Conservation (phyloP, 2,113 vertebrate species). For the Myanophis thanlyinensis region DNA sequence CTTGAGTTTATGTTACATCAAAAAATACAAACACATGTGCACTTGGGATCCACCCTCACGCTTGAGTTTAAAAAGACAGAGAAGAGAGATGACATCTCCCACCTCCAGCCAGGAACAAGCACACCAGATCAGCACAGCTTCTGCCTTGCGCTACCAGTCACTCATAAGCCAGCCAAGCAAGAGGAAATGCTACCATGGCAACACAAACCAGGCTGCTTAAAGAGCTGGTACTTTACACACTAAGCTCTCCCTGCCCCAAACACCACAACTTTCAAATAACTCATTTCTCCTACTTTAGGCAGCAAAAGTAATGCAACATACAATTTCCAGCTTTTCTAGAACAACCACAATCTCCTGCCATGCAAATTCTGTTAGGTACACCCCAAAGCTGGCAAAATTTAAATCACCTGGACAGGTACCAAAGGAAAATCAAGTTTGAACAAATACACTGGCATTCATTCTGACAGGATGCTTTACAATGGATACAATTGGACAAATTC, state of each 20-base stretch:
- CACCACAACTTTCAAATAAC: slow-evolving; percentile 12
- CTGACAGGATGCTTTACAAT: neutral
- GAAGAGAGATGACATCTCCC: neutral
- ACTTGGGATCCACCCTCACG: neutral
- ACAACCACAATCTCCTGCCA: neutral
- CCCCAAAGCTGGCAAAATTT: neutral
- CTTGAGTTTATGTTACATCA: neutral
- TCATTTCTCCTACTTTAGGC: neutral
- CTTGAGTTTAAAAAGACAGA: slow-evolving; percentile 18
- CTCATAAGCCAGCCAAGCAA: slow-evolving; percentile 75
- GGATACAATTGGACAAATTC: neutral
- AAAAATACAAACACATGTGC: neutral
- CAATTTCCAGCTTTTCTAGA: neutral
- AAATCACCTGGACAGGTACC: neutral
- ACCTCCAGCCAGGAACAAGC: neutral
- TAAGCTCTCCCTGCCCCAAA: slow-evolving; percentile 14
- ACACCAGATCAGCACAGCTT: slow-evolving; percentile 64
- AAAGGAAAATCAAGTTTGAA: neutral
- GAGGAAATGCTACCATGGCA: slow-evolving; percentile 85
- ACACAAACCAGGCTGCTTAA: slow-evolving; percentile 82
- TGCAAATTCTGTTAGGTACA: neutral
- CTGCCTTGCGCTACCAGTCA: slow-evolving; percentile 80
- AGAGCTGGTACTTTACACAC: slow-evolving; percentile 66
- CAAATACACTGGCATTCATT: neutral
- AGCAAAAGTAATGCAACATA: neutral